Evolutionary conservation across 1,140 invertebrate genomes (phyloP), one percentile per base, ranked within the genome.

Genomic region (Lamellibrachia luymesi): DNA sequence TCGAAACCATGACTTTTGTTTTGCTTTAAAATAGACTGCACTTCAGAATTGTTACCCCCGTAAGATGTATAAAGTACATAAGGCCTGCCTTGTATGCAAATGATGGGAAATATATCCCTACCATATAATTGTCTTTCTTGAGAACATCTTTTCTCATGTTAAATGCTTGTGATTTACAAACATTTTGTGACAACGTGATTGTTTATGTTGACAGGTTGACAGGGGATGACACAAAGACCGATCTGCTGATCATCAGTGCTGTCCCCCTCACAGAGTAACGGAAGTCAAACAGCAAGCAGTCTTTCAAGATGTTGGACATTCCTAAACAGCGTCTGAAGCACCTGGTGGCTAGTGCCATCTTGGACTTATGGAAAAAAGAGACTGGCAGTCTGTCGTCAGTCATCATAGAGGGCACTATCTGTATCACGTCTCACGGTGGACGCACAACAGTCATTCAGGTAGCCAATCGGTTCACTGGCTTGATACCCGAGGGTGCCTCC

Each of bases 361-460:
- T 94, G 92, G 93, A 94, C 38, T 56, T 94, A 52, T 94, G 93
- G 93, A 94, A 94, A 91, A 94, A 94, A 52, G 93, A 94, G 52
- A 94, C 93, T 1, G 93, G 93, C 51, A 94, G 92, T 89, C 51
- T 93, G 27, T 49, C 92, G 2, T 93, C 93, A 22, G 93, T 94
- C 38, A 49, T 94, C 90, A 94, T 94, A 38, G 93, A 94, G 56
- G 93, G 92, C 51, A 94, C 93, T 50, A 93, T 94, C 51, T 94
- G 93, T 91, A 94, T 94, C 64, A 94, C 93, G 5, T 93, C 93
- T 4, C 52, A 92, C 49, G 90, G 80, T 52, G 92, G 93, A 13
- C 51, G 56, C 50, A 93, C 92, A 17, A 94, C 92, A 50, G 93
- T 94, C 25, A 90, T 94, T 91, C 93, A 94, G 80, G 64, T 94